A percentile compares a stretch with the other conserved stretches of the same genome.
These are phyloP conservation scores for Drosophila neotestacea DNA, from an alignment of 2,888 invertebrate genomes.

Conservation along the genomic window DNA sequence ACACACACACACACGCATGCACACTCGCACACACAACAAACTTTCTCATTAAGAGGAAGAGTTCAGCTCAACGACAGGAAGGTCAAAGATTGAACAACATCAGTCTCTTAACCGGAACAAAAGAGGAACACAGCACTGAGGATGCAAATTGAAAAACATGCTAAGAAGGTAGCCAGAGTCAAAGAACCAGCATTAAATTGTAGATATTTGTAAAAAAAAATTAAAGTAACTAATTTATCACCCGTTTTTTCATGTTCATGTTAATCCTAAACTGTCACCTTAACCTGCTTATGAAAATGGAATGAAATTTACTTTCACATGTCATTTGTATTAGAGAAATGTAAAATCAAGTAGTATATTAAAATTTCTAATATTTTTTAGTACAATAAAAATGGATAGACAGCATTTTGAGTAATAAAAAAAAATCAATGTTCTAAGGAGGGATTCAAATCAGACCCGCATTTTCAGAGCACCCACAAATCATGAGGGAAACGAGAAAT, in stretches of 20 bases:
- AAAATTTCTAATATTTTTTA: neutral
- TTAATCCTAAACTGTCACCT: neutral
- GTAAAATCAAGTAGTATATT: neutral
- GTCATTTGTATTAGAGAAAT: neutral
- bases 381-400: slow-evolving; percentile 2
- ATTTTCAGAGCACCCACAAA: slow-evolving; percentile 59
- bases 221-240: neutral
- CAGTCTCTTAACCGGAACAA: slow-evolving; percentile 30
- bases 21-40: slow-evolving; percentile 29
- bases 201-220: no score
- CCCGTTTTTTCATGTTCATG: neutral
- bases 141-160: slow-evolving; percentile 26
- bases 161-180: slow-evolving; percentile 2
- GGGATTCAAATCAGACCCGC: slow-evolving; percentile 42
- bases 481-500: slow-evolving; percentile 29
- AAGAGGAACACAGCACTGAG: slow-evolving; percentile 1
- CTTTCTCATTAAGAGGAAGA: slow-evolving; percentile 75
- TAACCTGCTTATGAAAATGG: neutral
- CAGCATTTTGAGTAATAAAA: slow-evolving; percentile 9
- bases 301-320: neutral
- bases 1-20: slow-evolving; percentile 9
- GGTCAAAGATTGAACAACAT: slow-evolving; percentile 52
- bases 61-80: slow-evolving; percentile 60
- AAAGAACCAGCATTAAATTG: neutral
- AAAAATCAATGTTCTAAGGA: slow-evolving; percentile 13